Evolutionary conservation across 2,888 invertebrate genomes (phyloP).

Genomic region (Phymatocera aterrima): DNA sequence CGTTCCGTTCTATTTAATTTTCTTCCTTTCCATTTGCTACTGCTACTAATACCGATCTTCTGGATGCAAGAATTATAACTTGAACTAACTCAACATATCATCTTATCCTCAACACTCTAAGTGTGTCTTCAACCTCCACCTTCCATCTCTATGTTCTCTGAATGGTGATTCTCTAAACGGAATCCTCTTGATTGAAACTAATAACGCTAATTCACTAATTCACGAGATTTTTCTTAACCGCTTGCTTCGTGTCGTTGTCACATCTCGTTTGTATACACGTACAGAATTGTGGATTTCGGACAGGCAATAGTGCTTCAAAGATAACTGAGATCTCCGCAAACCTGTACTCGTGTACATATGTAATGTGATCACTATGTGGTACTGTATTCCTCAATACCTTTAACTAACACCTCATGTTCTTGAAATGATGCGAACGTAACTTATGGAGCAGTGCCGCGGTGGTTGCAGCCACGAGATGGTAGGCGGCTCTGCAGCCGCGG

Average conservation of each 20-base stretch:
- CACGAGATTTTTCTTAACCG: not conserved
- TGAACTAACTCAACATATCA: conserved; percentile 16
- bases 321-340: not conserved
- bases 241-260: not conserved
- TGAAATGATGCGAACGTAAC: conserved; percentile 70
- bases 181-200: not conserved
- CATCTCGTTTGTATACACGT: not conserved
- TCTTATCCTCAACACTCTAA: not conserved
- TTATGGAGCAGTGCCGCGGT: conserved; percentile 73
- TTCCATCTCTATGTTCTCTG: not conserved
- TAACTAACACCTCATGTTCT: conserved; percentile 39
- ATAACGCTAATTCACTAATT: not conserved
- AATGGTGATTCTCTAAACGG: not conserved
- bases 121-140: not conserved
- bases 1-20: conserved; percentile 22
- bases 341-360: not conserved
- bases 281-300: not conserved
- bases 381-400: conserved; percentile 39
- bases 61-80: conserved; percentile 6
- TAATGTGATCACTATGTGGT: conserved; percentile 5
- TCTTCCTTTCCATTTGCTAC: conserved; percentile 24
- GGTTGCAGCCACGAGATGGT: conserved; percentile 75
- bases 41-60: not conserved
- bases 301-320: not conserved
- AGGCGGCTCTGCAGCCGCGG: conserved; percentile 64